These are phyloP conservation scores for Xestia rhomboidea DNA, from an alignment of 2,888 invertebrate genomes.

Conservation along the genomic window DNA sequence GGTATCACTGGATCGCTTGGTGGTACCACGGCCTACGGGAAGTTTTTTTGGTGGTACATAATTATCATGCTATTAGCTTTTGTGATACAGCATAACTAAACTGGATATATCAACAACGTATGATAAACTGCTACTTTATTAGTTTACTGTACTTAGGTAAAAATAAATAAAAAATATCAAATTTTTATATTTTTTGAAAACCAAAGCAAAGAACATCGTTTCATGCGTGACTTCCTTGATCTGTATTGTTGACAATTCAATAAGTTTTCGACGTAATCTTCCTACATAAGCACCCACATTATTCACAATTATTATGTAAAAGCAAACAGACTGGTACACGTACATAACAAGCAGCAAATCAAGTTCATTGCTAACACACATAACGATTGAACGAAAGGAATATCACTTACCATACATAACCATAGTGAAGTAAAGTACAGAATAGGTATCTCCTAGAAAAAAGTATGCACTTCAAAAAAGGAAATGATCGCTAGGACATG, in stretches of 20 bases:
- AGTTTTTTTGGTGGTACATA: too few species aligned
- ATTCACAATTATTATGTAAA: not conserved
- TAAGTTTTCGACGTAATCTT: not conserved
- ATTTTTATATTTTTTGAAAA: not conserved
- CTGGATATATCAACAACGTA: too few species aligned
- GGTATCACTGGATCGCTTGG: too few species aligned
- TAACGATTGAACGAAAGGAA: not conserved
- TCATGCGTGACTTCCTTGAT: conserved; percentile 6
- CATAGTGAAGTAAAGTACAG: not conserved
- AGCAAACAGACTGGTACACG: not conserved
- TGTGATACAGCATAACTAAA: too few species aligned
- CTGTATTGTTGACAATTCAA: conserved; percentile 9
- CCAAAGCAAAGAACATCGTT: not conserved
- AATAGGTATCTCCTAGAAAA: not conserved
- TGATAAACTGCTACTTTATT: too few species aligned
- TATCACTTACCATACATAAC: not conserved
- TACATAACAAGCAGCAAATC: not conserved
- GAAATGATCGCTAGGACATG: too few species aligned
- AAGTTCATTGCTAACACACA: not conserved
- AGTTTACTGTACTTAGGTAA: not conserved
- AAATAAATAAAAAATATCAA: not conserved
- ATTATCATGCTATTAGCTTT: too few species aligned
- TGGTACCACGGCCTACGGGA: too few species aligned
- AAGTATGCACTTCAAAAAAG: not conserved
- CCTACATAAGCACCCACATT: not conserved